phyloP scores from a whole-genome alignment of 1,140 invertebrate genomes.

The Drosophila lowei region DNA sequence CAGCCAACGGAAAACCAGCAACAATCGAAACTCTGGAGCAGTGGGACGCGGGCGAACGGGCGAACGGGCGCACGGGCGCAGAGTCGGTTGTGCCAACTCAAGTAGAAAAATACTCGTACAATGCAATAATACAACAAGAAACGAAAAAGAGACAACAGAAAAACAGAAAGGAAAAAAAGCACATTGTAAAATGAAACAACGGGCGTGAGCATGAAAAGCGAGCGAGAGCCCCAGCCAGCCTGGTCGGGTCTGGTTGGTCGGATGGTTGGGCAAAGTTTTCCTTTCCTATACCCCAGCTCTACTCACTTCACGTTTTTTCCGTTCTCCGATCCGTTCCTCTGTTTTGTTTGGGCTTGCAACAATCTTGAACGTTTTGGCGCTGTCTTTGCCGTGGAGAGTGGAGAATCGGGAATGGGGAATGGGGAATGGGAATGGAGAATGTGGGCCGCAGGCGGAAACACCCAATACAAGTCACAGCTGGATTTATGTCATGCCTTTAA shows the following conservation, averaged over 20 bases:
- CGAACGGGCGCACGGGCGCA: background rate
- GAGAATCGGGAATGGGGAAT: slow-evolving; percentile 2
- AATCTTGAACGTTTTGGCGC: slow-evolving; percentile 77
- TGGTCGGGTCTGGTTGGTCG: slow-evolving; percentile 17
- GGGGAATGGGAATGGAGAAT: slow-evolving; percentile 51
- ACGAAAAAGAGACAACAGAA: slow-evolving; percentile 33
- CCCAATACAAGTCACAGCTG: slow-evolving; percentile 83
- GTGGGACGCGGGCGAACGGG: background rate
- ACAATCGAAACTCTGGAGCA: slow-evolving; percentile 34
- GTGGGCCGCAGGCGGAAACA: slow-evolving; percentile 83
- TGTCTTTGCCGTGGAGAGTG: slow-evolving; percentile 53
- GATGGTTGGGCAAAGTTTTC: slow-evolving; percentile 55
- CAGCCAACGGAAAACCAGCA: slow-evolving; percentile 28
- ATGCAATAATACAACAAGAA: slow-evolving; percentile 72
- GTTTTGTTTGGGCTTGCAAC: slow-evolving; percentile 72
- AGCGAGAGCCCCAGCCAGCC: slow-evolving; percentile 38
- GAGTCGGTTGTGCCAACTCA: slow-evolving; percentile 68
- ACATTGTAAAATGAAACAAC: slow-evolving; percentile 73
- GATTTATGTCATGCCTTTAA: slow-evolving; percentile 83
- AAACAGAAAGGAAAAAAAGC: slow-evolving; percentile 9
- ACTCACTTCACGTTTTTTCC: slow-evolving; percentile 25
- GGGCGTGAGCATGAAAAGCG: slow-evolving; percentile 76
- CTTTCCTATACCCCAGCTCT: slow-evolving; percentile 29
- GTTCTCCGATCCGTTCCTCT: slow-evolving; percentile 24
- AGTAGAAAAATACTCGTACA: slow-evolving; percentile 79